A percentile compares a stretch with the other conserved stretches of the same genome.
Conservation (phyloP, 2,888 invertebrate genomes). For the Clistopyga incitator region DNA sequence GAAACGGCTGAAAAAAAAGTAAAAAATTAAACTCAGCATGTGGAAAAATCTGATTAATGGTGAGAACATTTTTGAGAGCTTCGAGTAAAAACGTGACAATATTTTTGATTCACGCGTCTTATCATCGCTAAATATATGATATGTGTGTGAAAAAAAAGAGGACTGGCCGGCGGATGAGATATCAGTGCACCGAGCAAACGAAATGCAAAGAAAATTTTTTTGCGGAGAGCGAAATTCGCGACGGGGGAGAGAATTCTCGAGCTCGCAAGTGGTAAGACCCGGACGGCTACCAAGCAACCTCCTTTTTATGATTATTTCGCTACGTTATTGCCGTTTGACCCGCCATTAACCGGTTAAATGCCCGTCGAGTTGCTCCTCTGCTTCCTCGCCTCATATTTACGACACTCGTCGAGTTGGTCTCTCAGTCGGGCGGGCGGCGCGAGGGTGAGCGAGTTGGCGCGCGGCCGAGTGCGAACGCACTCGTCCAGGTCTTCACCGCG, state of each 20-base stretch:
- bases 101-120: too few species aligned
- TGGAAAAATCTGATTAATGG: too few species aligned
- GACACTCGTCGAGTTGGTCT: conserved; percentile 58
- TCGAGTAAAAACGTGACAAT: too few species aligned
- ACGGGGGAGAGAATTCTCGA: conserved; percentile 21
- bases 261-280: conserved; percentile 66
- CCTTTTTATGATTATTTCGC: conserved; percentile 79
- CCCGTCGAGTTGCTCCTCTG: conserved; percentile 60
- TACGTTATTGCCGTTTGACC: conserved; percentile 81
- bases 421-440: background rate
- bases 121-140: too few species aligned
- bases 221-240: conserved; percentile 18
- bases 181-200: conserved; percentile 6
- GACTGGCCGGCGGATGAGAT: background rate
- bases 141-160: background rate
- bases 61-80: too few species aligned
- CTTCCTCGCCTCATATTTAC: conserved; percentile 67
- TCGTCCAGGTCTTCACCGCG: conserved; percentile 51
- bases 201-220: conserved; percentile 10
- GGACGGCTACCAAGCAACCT: conserved; percentile 74
- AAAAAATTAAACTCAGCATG: too few species aligned
- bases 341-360: conserved; percentile 79
- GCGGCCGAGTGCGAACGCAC: conserved; percentile 57
- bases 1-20: too few species aligned
- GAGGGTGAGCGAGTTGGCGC: conserved; percentile 61